Evolutionary conservation across 2,888 invertebrate genomes (phyloP).

Genomic region (Ophioninae sp.): DNA sequence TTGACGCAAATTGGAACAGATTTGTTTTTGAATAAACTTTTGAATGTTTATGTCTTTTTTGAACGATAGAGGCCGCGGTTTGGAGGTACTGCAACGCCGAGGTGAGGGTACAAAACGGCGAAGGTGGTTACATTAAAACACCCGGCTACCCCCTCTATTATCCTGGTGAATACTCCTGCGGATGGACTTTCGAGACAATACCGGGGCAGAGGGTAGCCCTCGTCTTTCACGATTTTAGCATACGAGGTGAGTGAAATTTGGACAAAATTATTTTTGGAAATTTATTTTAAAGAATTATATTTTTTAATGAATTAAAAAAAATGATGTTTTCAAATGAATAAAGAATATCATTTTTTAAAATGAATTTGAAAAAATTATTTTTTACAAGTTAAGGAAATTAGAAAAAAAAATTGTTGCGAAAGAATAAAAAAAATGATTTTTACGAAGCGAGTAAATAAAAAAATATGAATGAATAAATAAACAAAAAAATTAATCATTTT

Average conservation of each 20-base stretch:
- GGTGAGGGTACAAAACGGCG: constrained; percentile 77
- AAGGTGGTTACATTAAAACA: constrained; percentile 78
- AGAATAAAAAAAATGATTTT: no score
- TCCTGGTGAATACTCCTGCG: constrained; percentile 85
- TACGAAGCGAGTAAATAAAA: no score
- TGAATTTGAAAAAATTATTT: not conserved
- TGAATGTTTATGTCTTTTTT: not conserved
- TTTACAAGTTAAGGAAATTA: no score
- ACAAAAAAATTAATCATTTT: no score
- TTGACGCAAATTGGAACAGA: no score
- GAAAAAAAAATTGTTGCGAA: no score
- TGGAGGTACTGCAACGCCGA: constrained; percentile 82
- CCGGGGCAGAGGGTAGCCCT: constrained; percentile 85
- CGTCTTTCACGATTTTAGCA: constrained; percentile 87
- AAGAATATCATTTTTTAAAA: not conserved
- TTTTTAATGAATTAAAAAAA: not conserved
- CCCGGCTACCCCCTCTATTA: constrained; percentile 91
- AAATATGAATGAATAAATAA: no score
- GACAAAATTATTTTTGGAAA: not conserved
- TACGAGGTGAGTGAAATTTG: constrained; percentile 83
- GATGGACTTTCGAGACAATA: constrained; percentile 85
- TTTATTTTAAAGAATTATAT: not conserved
- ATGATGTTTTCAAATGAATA: not conserved
- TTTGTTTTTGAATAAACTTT: not conserved
- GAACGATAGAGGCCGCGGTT: constrained; percentile 80